A percentile compares a stretch with the other conserved stretches of the same genome.
These are phyloP conservation scores for Lagodon rhomboides DNA, from an alignment of 2,797 vertebrate species.

Conservation along the genomic window DNA sequence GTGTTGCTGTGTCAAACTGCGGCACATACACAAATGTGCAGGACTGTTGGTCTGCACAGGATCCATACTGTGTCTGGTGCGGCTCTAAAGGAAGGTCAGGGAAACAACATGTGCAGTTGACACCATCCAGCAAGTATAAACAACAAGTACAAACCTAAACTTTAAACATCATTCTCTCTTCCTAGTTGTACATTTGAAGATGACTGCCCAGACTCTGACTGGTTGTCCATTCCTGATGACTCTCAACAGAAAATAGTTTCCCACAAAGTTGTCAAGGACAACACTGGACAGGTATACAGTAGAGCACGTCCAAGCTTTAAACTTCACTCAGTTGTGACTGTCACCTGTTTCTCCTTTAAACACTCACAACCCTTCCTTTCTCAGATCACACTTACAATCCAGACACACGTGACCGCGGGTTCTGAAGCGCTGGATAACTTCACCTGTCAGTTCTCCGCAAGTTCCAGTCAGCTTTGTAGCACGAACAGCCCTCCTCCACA, in stretches of 20 bases:
- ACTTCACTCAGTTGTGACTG: fast-evolving
- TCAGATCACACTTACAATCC: constrained; percentile 64
- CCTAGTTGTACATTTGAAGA: constrained; percentile 74
- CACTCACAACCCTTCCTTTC: neutral
- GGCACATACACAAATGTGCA: constrained; percentile 29
- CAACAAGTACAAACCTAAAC: no score
- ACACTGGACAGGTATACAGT: constrained; percentile 51
- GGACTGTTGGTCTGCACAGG: constrained; percentile 76
- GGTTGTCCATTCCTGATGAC: constrained; percentile 76
- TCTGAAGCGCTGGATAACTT: constrained; percentile 13
- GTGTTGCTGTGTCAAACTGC: constrained; percentile 72
- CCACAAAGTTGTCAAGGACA: constrained; percentile 38
- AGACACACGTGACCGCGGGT: constrained; percentile 48
- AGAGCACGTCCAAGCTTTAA: neutral
- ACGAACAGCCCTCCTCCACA: fast-evolving
- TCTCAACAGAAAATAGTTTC: constrained; percentile 67
- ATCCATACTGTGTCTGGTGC: constrained; percentile 85
- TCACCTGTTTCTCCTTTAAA: neutral
- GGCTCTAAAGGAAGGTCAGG: constrained; percentile 55
- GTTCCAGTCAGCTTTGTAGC: constrained; percentile 12
- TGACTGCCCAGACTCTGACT: constrained; percentile 69
- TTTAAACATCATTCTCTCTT: neutral
- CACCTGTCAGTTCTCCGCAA: constrained; percentile 56
- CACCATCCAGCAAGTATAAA: neutral
- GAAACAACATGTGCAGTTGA: neutral